These are phyloP conservation scores for Solea solea DNA, from an alignment of 2,113 vertebrate genomes.

Conservation along the genomic window DNA sequence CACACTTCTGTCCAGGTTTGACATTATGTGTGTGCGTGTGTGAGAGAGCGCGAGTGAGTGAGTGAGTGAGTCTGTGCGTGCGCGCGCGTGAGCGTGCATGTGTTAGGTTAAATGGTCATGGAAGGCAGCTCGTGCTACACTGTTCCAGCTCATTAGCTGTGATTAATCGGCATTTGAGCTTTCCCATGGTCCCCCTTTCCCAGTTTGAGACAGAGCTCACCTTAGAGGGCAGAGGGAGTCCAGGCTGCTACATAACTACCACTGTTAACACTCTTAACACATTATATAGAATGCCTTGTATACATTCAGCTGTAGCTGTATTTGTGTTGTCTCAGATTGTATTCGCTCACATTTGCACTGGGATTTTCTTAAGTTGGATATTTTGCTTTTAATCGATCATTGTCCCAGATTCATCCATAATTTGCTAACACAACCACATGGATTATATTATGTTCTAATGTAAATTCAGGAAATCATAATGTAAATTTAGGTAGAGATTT, in stretches of 20 bases:
- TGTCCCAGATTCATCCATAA: no score
- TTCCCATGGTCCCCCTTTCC: slow-evolving; percentile 84
- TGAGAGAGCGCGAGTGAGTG: slow-evolving; percentile 21
- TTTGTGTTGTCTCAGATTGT: slow-evolving; percentile 5
- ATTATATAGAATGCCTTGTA: slow-evolving; percentile 29
- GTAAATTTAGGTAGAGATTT: no score
- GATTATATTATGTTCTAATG: no score
- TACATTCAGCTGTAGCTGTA: slow-evolving; percentile 16
- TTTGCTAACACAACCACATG: no score
- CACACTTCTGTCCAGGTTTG: slow-evolving; percentile 53
- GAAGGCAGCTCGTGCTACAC: slow-evolving; percentile 74
- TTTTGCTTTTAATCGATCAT: not conserved
- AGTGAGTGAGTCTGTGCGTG: slow-evolving; percentile 24
- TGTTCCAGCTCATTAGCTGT: slow-evolving; percentile 85
- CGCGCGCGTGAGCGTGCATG: slow-evolving; percentile 14
- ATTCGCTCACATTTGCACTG: slow-evolving; percentile 13
- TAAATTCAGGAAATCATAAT: no score
- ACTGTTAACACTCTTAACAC: slow-evolving; percentile 46
- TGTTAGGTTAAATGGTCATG: slow-evolving; percentile 69
- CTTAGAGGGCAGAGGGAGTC: slow-evolving; percentile 73
- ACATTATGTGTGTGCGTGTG: slow-evolving; percentile 23
- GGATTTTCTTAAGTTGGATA: not conserved
- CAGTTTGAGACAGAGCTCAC: slow-evolving; percentile 79
- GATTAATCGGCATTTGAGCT: slow-evolving; percentile 85
- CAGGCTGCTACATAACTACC: slow-evolving; percentile 19